Evolutionary conservation across 2,113 vertebrate species (phyloP).

Genomic region (Aleadryas rufinucha): DNA sequence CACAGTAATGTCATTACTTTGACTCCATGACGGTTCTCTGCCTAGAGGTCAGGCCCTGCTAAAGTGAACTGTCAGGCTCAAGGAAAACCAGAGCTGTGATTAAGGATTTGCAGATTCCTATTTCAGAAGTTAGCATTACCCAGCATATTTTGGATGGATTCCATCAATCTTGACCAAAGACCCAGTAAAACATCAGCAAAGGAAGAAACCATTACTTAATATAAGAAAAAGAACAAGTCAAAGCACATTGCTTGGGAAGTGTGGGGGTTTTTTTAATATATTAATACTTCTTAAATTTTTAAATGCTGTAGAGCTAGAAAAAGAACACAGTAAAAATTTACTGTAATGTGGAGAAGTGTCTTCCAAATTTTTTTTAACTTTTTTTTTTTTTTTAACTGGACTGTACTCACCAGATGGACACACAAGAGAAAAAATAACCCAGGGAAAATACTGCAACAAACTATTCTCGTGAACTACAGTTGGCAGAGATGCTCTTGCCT

Average conservation of each 20-base stretch:
- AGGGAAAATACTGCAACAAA: background rate
- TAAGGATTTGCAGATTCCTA: background rate
- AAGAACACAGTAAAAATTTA: background rate
- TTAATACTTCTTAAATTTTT: background rate
- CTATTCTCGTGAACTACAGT: background rate
- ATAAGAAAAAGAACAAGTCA: background rate
- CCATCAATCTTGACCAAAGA: background rate
- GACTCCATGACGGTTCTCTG: background rate
- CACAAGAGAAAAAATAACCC: background rate
- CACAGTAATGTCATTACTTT: background rate
- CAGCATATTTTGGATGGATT: background rate
- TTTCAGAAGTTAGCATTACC: background rate
- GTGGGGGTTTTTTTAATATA: fast-evolving
- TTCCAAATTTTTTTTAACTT: background rate
- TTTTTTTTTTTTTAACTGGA: background rate
- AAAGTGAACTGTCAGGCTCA: background rate
- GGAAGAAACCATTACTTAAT: background rate
- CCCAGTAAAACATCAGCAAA: background rate
- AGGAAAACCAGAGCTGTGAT: background rate
- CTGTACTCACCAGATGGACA: background rate
- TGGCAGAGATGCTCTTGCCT: background rate
- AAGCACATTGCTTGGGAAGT: background rate
- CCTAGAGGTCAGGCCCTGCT: background rate
- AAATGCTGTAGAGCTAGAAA: background rate
- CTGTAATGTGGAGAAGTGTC: background rate